Percentiles rank a stretch among this genome's conserved stretches.
Conservation (phyloP, 2,797 vertebrate genomes). For the Ctenosaura bakeri region DNA sequence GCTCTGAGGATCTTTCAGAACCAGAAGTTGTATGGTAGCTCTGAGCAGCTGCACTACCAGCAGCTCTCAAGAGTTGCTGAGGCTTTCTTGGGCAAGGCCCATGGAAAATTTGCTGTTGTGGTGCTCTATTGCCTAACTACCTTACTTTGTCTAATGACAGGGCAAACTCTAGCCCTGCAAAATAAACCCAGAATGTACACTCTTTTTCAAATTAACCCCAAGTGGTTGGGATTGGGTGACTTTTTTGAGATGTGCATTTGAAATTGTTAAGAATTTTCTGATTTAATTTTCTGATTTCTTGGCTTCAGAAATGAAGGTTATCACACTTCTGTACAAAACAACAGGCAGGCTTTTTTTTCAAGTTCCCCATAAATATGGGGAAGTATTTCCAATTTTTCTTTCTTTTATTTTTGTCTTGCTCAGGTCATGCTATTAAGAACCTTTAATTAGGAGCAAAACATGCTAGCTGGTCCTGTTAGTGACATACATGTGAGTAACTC, state of each 20-base stretch:
- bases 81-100: no score
- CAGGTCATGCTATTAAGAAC: background rate
- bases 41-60: no score
- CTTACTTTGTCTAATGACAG: no score
- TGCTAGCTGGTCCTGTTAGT: no score
- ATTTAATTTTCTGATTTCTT: background rate
- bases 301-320: background rate
- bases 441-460: background rate
- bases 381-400: background rate
- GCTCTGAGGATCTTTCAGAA: no score
- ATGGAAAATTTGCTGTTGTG: no score
- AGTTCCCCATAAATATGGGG: background rate
- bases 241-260: background rate
- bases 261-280: background rate
- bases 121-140: no score
- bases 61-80: no score
- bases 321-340: background rate
- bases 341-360: background rate
- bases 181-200: background rate
- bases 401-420: background rate
- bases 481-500: no score
- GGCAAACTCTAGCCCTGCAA: background rate
- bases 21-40: no score
- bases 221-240: background rate
- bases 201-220: background rate